Evolutionary conservation across 2,888 invertebrate genomes (phyloP).

Genomic region (Sphinx pinastri): DNA sequence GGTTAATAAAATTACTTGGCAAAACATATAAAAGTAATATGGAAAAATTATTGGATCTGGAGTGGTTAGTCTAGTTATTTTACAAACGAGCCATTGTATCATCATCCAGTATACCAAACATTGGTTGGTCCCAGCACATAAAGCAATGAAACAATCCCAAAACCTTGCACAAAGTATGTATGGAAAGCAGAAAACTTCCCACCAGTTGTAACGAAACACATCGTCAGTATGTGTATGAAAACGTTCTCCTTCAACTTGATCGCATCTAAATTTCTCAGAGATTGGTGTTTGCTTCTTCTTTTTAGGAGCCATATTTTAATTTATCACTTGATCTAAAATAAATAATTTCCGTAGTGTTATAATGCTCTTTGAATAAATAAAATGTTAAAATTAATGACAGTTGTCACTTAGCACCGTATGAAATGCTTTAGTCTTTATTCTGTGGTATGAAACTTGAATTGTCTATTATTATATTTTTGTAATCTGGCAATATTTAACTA

Average conservation of each 20-base stretch:
- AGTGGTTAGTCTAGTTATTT: conserved; percentile 61
- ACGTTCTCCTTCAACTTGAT: conserved; percentile 54
- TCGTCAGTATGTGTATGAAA: conserved; percentile 61
- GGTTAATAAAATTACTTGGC: conserved; percentile 66
- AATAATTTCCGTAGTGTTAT: no score
- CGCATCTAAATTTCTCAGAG: conserved; percentile 48
- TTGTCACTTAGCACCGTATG: background rate
- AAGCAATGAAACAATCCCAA: conserved; percentile 61
- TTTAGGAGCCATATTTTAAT: conserved; percentile 53
- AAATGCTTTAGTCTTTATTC: no score
- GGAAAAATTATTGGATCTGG: conserved; percentile 71
- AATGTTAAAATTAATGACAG: background rate
- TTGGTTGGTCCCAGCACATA: conserved; percentile 69
- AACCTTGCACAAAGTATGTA: conserved; percentile 62
- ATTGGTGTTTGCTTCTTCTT: conserved; percentile 42
- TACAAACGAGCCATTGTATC: conserved; percentile 72
- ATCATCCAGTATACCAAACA: conserved; percentile 71
- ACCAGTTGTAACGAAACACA: conserved; percentile 64
- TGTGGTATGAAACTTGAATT: no score
- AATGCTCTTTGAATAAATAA: no score
- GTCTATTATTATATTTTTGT: background rate
- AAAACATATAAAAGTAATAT: conserved; percentile 72
- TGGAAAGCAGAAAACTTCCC: conserved; percentile 74
- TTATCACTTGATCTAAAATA: background rate
- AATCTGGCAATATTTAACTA: conserved; percentile 11